Base-by-base conservation (phyloP, 2,113 vertebrate species). In the Plectropomus leopardus region DNA sequence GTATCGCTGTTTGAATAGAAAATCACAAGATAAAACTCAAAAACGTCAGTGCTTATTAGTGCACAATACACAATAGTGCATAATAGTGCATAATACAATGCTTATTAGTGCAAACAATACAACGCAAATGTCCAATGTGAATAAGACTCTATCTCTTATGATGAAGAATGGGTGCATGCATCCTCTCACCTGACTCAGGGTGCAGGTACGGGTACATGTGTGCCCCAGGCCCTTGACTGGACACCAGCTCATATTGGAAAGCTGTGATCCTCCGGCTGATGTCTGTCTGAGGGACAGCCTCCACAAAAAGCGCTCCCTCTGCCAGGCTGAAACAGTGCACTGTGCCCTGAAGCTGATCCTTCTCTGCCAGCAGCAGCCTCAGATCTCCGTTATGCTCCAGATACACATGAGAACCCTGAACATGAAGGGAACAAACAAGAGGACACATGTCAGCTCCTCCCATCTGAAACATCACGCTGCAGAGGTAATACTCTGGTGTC, bases 201-300 rank as follows among this genome's bases (percentile, higher is more conserved):
- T 85, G 74, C 89, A 81, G 81, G 65, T 61, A 90, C 0, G 93
- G 87, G 58, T 93, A 94, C 88, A 96, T 92, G 74, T 96, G 94
- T 1, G 93, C 92, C 3, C 93, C 94, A 0, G 92, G 84, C 53
- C 86, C 89, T 83, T 88, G 91, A 80, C 65, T 91, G 86, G 85
- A 55, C 78, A 96, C 94, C 90, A 99, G 73, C 83, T 99, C 96
- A 1, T 99, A 99, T 86, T 97, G 98, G 92, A 99, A 98, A 73
- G 96, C 95, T 0, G 97, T 97, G 68, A 97, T 96, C 93, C 96
- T 96, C 71, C 96, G 92, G 91, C 97, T 95, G 93, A 99, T 98
- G 95, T 98, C 97, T 51, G 89, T 92, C 82, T 96, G 97, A 0
- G 96, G 95, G 0, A 96, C 94, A 0, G 98, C 97, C 93, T 99